These are phyloP conservation scores for Vanessa tameamea DNA, from an alignment of 1,140 invertebrate genomes.

Conservation along the genomic window DNA sequence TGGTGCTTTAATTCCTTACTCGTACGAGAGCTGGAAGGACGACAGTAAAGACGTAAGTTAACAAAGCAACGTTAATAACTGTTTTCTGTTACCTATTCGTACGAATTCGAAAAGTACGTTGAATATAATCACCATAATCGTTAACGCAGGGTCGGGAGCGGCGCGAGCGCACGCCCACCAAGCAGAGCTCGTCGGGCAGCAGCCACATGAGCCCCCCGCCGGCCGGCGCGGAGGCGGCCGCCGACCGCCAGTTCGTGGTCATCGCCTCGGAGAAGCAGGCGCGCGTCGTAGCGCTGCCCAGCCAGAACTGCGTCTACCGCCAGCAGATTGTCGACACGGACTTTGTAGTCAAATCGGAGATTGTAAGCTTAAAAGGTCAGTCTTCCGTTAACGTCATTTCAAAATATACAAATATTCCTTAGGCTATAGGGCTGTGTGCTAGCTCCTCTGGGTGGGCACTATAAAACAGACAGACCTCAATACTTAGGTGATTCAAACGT, in stretches of 20 bases:
- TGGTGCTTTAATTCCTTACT: constrained; percentile 91
- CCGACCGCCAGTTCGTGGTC: constrained; percentile 95
- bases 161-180: constrained; percentile 82
- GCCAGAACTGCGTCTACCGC: constrained; percentile 94
- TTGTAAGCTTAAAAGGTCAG: constrained; percentile 94
- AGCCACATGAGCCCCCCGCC: constrained; percentile 88
- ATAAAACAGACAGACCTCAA: no score
- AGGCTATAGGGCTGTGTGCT: no score
- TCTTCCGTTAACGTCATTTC: neutral
- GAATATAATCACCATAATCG: no score
- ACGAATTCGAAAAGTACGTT: no score
- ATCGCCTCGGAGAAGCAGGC: constrained; percentile 97
- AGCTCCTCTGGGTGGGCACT: no score
- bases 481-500: no score
- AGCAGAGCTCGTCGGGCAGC: constrained; percentile 75
- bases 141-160: constrained; percentile 52
- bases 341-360: constrained; percentile 96
- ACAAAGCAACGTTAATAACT: neutral
- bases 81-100: no score
- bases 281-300: constrained; percentile 95
- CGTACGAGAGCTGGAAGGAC: constrained; percentile 93
- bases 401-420: no score
- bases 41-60: constrained; percentile 83
- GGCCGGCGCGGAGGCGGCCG: constrained; percentile 81
- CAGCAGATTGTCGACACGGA: constrained; percentile 92